Conservation (phyloP, 2,888 invertebrate genomes). For the Alitta virens region DNA sequence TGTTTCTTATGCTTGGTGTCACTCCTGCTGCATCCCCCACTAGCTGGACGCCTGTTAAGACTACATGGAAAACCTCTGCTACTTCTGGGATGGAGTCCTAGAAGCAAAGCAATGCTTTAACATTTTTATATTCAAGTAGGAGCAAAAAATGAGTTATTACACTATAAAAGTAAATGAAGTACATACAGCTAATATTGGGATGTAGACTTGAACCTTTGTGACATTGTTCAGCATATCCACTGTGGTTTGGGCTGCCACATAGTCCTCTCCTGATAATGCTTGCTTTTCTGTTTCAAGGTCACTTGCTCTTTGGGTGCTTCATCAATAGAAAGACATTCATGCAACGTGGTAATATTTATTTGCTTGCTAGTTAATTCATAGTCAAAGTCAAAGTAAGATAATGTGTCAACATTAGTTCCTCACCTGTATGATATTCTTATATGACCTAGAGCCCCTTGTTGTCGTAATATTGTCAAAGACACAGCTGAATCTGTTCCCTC, state of each 20-base stretch:
- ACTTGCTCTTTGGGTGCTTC: conserved; percentile 6
- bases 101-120: background rate
- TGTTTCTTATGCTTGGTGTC: conserved; percentile 43
- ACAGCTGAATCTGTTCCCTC: conserved; percentile 36
- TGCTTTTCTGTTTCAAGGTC: conserved; percentile 25
- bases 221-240: conserved; percentile 40
- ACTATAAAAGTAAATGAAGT: background rate
- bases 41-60: conserved; percentile 46
- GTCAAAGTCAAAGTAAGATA: background rate
- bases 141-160: background rate
- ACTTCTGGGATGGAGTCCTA: conserved; percentile 51
- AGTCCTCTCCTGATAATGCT: conserved; percentile 50
- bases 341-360: conserved; percentile 33
- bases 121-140: too few species aligned
- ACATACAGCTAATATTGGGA: conserved; percentile 47
- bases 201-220: conserved; percentile 36
- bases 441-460: conserved; percentile 44
- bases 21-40: conserved; percentile 33
- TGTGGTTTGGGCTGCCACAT: conserved; percentile 39
- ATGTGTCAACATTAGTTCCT: conserved; percentile 19
- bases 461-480: conserved; percentile 37
- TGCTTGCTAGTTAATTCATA: background rate
- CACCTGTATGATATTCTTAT: conserved; percentile 46
- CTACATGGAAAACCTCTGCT: conserved; percentile 49
- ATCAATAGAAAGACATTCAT: conserved; percentile 1